phyloP scores from a whole-genome alignment of 2,113 vertebrate genomes.

The Microcebus griseorufus region DNA sequence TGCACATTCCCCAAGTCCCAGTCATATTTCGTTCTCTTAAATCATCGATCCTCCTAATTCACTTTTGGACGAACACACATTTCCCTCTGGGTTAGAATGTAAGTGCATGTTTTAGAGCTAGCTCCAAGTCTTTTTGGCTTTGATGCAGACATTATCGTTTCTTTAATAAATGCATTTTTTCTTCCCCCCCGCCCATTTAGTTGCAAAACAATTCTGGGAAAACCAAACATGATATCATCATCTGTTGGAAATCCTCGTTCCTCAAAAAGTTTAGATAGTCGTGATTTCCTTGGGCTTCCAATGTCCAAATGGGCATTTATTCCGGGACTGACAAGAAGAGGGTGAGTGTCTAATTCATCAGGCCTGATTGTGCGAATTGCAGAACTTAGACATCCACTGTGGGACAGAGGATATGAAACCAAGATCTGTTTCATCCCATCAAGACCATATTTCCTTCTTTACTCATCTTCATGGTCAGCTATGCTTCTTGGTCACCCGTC shows the following conservation, averaged over 20 bases:
- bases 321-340: accelerated
- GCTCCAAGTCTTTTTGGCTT: neutral
- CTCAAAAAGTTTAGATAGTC: neutral
- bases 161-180: neutral
- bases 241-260: neutral
- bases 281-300: accelerated
- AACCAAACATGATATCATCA: neutral
- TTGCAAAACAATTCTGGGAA: neutral
- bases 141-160: neutral
- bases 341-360: neutral
- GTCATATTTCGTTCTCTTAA: neutral
- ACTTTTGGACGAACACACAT: neutral
- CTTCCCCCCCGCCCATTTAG: neutral
- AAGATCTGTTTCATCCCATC: accelerated
- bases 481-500: neutral
- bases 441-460: neutral
- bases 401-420: accelerated
- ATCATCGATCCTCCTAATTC: neutral
- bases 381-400: no score
- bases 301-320: neutral
- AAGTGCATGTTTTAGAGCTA: neutral
- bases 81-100: neutral
- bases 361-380: no score
- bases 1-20: neutral
- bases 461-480: no score